These are phyloP conservation scores for Neoarius graeffei DNA, from an alignment of 2,113 vertebrate species.

Conservation along the genomic window DNA sequence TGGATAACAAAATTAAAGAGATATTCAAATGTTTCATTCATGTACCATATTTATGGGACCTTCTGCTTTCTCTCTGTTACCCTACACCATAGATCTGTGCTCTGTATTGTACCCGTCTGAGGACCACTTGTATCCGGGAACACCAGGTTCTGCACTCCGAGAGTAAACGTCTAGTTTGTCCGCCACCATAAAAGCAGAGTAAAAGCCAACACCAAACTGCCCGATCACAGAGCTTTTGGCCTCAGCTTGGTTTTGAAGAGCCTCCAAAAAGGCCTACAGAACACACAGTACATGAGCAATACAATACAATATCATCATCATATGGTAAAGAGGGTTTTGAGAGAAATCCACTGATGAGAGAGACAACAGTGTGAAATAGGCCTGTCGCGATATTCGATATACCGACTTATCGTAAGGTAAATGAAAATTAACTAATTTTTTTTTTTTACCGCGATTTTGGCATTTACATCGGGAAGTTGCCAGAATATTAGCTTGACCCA, in stretches of 20 bases:
- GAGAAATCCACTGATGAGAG: background rate
- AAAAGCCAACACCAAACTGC: conserved; percentile 97
- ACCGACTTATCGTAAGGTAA: too few species aligned
- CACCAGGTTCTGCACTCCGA: conserved; percentile 68
- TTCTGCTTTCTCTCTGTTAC: background rate
- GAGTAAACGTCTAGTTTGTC: conserved; percentile 90
- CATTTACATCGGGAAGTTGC: too few species aligned
- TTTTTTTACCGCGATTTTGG: too few species aligned
- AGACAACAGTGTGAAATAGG: background rate
- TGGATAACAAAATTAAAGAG: background rate
- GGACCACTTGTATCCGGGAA: conserved; percentile 86
- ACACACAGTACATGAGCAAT: background rate
- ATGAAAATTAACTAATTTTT: too few species aligned
- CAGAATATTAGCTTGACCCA: too few species aligned
- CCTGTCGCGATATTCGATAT: too few species aligned
- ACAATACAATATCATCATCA: background rate
- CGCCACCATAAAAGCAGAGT: conserved; percentile 97
- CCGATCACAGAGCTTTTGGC: conserved; percentile 91
- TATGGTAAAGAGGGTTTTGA: background rate
- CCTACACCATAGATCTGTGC: background rate
- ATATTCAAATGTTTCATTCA: background rate
- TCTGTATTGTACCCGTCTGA: conserved; percentile 85
- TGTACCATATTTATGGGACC: background rate
- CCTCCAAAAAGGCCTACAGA: conserved; percentile 86
- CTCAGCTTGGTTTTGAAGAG: conserved; percentile 85